Evolutionary conservation across 2,888 invertebrate species (phyloP).

Genomic region (Morpho achilles): DNA sequence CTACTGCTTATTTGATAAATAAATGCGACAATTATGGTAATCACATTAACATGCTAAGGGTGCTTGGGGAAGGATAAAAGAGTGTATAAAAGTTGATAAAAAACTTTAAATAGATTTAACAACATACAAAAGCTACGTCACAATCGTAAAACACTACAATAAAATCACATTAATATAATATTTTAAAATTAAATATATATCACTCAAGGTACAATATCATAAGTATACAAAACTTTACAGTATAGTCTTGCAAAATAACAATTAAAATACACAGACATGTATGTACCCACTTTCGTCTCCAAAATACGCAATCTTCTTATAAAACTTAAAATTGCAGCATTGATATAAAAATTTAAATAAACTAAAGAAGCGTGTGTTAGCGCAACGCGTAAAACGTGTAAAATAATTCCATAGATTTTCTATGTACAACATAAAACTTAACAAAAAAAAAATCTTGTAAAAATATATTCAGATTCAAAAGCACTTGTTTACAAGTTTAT

Average conservation of each 20-base stretch:
- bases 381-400: no score
- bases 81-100: conserved; percentile 78
- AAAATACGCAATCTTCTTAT: no score
- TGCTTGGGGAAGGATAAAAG: conserved; percentile 76
- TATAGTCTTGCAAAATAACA: conserved; percentile 13
- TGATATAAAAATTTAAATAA: no score
- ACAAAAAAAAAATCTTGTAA: no score
- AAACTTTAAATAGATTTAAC: conserved; percentile 75
- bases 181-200: conserved; percentile 43
- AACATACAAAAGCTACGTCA: conserved; percentile 77
- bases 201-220: conserved; percentile 45
- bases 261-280: conserved; percentile 5
- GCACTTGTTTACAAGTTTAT: no score
- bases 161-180: conserved; percentile 53
- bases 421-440: no score
- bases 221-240: conserved; percentile 9
- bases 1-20: conserved; percentile 11
- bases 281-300: neutral
- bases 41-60: conserved; percentile 47
- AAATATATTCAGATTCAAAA: no score
- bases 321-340: no score
- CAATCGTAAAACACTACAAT: conserved; percentile 54
- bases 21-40: conserved; percentile 16
- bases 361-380: no score
- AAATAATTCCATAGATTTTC: no score